Evolutionary conservation across 2,888 invertebrate species (phyloP).

Genomic region (Eupeodes latifasciatus): DNA sequence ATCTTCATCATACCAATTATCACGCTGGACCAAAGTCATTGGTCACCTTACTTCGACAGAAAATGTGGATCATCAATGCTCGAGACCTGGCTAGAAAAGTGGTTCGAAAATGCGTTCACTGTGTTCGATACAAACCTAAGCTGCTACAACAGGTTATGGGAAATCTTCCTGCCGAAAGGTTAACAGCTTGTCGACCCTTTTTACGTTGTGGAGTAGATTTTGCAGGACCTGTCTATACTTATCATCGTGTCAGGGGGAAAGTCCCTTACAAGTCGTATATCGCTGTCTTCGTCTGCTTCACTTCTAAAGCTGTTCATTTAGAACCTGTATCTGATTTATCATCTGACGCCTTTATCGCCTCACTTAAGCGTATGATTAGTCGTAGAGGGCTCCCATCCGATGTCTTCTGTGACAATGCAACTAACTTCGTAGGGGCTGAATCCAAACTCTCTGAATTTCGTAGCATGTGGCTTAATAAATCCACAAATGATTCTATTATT

Average conservation of each 20-base stretch:
- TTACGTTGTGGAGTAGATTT: conserved; percentile 65
- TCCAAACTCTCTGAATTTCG: too few species aligned
- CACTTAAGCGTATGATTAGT: too few species aligned
- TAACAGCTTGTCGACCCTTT: conserved; percentile 56
- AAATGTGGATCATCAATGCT: conserved; percentile 60
- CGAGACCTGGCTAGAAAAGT: conserved; percentile 42
- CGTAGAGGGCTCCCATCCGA: too few species aligned
- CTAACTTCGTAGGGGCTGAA: too few species aligned
- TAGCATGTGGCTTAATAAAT: too few species aligned
- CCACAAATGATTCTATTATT: too few species aligned
- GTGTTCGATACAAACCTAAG: conserved; percentile 49
- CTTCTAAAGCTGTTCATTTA: conserved; percentile 59
- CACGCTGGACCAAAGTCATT: conserved; percentile 69
- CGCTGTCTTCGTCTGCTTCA: conserved; percentile 39
- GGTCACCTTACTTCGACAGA: conserved; percentile 42
- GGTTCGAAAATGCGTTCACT: conserved; percentile 38
- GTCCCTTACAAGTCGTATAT: conserved; percentile 56
- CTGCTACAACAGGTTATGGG: conserved; percentile 56
- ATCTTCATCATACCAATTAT: conserved; percentile 62
- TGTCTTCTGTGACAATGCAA: too few species aligned
- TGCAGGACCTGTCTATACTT: conserved; percentile 44
- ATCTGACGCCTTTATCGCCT: too few species aligned
- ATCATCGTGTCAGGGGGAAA: conserved; percentile 55
- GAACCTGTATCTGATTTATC: conserved; percentile 63
- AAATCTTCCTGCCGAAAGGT: conserved; percentile 19